These are phyloP conservation scores for Musca domestica DNA, from an alignment of 1,140 invertebrate genomes.

Conservation along the genomic window DNA sequence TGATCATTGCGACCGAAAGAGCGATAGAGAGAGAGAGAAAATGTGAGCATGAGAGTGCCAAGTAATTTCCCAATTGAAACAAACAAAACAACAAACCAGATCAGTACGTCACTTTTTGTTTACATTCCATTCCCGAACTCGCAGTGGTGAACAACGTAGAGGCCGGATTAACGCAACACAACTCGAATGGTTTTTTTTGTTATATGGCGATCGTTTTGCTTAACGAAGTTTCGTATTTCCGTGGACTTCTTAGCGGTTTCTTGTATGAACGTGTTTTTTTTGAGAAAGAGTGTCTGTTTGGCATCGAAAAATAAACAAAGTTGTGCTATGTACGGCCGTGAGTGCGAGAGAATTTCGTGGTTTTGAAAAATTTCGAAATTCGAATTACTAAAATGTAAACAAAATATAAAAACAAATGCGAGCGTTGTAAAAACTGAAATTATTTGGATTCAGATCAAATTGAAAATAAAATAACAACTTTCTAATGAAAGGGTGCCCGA, in stretches of 20 bases:
- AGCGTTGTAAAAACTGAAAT: background rate
- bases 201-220: background rate
- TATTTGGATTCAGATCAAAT: no score
- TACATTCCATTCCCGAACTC: background rate
- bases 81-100: background rate
- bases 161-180: background rate
- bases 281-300: background rate
- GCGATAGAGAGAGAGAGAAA: background rate
- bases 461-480: background rate
- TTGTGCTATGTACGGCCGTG: background rate
- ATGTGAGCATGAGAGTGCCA: background rate
- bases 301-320: background rate
- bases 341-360: background rate
- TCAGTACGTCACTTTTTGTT: conserved; percentile 7
- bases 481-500: background rate
- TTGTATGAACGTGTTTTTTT: background rate
- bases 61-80: background rate
- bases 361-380: background rate
- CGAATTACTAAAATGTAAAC: background rate
- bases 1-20: background rate
- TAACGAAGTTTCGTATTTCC: background rate
- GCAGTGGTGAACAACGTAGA: background rate
- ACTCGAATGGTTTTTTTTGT: background rate
- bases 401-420: background rate
- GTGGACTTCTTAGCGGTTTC: background rate